A percentile compares a stretch with the other conserved stretches of the same genome.
Evolutionary conservation across 2,888 invertebrate species (phyloP).

Genomic region (Diaphora mendica): DNA sequence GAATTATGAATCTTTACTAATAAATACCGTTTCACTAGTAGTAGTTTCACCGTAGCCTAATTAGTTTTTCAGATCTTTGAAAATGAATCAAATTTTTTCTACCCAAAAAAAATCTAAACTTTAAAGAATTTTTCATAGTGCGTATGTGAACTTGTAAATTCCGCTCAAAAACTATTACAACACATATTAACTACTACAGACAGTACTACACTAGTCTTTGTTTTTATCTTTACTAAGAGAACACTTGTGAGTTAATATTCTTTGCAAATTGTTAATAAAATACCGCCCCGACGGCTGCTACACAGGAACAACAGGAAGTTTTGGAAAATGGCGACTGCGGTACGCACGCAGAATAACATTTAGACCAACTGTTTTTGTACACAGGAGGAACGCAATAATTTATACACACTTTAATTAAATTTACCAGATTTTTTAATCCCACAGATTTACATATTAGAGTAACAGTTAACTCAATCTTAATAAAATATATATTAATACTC

Average conservation of each 20-base stretch:
- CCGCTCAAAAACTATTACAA: not conserved
- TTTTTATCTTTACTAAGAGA: not conserved
- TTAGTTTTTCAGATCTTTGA: no score
- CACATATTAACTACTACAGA: not conserved
- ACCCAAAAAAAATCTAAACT: no score
- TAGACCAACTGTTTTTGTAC: not conserved
- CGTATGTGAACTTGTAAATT: not conserved
- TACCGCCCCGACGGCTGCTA: not conserved
- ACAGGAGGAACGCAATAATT: not conserved
- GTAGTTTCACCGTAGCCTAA: no score
- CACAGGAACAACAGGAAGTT: not conserved
- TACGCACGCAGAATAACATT: not conserved
- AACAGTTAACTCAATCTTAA: not conserved
- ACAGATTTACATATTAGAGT: not conserved
- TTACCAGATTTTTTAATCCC: not conserved
- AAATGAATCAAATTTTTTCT: no score
- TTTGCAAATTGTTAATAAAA: slow-evolving; percentile 1
- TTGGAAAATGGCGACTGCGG: slow-evolving; percentile 11
- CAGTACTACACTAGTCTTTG: not conserved
- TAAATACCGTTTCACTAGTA: slow-evolving; percentile 8
- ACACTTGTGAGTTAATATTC: not conserved
- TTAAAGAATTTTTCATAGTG: not conserved
- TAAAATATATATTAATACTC: not conserved
- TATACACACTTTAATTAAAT: not conserved
- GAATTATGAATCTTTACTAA: slow-evolving; percentile 19